Evolutionary conservation across 1,140 invertebrate genomes (phyloP).

Genomic region (Microplitis mediator): DNA sequence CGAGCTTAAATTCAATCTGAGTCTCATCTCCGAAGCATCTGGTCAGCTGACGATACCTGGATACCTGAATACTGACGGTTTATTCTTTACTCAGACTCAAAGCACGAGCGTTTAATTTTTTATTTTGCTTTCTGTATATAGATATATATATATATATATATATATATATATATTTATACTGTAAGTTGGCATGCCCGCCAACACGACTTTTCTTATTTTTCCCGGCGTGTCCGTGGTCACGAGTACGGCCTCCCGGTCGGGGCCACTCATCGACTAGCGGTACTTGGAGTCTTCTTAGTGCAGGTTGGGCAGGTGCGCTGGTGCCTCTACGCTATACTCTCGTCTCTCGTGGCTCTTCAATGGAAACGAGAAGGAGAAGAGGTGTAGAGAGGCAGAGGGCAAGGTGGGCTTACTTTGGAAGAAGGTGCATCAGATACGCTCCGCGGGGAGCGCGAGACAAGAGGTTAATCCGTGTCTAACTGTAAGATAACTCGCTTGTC

Average conservation of each 20-base stretch:
- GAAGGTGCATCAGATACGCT: conserved; percentile 32
- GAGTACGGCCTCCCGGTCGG: conserved; percentile 26
- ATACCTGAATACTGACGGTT: no score
- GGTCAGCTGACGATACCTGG: background rate
- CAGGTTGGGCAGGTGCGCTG: conserved; percentile 43
- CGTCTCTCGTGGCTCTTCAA: conserved; percentile 22
- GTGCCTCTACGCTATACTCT: background rate
- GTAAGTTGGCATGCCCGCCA: conserved; percentile 3
- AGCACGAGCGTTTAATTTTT: background rate
- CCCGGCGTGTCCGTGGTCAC: conserved; percentile 26
- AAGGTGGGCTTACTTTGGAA: conserved; percentile 35
- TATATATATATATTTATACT: background rate
- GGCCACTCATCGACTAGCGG: conserved; percentile 42
- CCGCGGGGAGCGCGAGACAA: conserved; percentile 23
- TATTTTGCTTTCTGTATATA: background rate
- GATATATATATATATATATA: background rate
- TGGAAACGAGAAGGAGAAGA: conserved; percentile 8
- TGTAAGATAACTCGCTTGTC: conserved; percentile 46
- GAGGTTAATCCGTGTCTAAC: conserved; percentile 42
- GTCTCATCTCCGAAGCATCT: background rate
- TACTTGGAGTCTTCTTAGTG: conserved; percentile 41
- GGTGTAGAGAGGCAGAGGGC: background rate
- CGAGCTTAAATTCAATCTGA: background rate
- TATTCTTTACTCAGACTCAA: background rate
- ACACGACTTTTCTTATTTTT: conserved; percentile 24